These are phyloP conservation scores for Euura saliciscinereae DNA, from an alignment of 1,140 invertebrate genomes.

Conservation along the genomic window DNA sequence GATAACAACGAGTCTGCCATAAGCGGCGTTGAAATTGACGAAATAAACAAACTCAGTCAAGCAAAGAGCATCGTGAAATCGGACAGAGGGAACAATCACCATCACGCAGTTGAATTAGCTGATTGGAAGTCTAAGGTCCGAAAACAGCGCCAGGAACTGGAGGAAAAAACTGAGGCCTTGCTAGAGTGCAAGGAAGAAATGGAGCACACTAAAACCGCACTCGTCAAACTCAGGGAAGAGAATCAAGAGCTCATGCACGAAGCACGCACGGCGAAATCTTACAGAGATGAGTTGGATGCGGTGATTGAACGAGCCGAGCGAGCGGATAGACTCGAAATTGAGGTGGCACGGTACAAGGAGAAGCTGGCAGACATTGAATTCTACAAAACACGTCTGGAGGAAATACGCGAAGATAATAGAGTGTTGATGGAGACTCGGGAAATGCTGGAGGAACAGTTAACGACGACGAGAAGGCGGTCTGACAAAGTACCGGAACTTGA, in stretches of 20 bases:
- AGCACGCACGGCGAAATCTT: constrained; percentile 82
- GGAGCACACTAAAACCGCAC: constrained; percentile 78
- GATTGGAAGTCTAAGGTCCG: constrained; percentile 88
- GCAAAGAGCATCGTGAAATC: constrained; percentile 40
- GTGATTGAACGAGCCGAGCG: constrained; percentile 85
- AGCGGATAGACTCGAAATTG: constrained; percentile 85
- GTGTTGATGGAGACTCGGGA: constrained; percentile 66
- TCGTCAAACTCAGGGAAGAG: constrained; percentile 83
- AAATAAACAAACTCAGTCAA: constrained; percentile 40
- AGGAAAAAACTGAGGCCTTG: constrained; percentile 89
- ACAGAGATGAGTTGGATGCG: constrained; percentile 92
- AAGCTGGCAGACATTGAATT: constrained; percentile 92
- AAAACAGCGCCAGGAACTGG: constrained; percentile 90
- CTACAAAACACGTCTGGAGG: constrained; percentile 86
- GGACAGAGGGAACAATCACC: constrained; percentile 74
- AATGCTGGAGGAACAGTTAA: constrained; percentile 89
- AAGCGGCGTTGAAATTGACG: constrained; percentile 31
- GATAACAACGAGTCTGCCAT: constrained; percentile 39
- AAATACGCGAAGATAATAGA: constrained; percentile 82
- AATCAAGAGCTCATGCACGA: constrained; percentile 85
- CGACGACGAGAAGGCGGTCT: constrained; percentile 77
- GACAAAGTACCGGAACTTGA: constrained; percentile 88
- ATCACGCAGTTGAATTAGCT: constrained; percentile 88
- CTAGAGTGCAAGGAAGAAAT: constrained; percentile 88
- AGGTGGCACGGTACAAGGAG: constrained; percentile 87